These are phyloP conservation scores for Megalops atlanticus DNA, from an alignment of 2,113 vertebrate species.

Conservation along the genomic window DNA sequence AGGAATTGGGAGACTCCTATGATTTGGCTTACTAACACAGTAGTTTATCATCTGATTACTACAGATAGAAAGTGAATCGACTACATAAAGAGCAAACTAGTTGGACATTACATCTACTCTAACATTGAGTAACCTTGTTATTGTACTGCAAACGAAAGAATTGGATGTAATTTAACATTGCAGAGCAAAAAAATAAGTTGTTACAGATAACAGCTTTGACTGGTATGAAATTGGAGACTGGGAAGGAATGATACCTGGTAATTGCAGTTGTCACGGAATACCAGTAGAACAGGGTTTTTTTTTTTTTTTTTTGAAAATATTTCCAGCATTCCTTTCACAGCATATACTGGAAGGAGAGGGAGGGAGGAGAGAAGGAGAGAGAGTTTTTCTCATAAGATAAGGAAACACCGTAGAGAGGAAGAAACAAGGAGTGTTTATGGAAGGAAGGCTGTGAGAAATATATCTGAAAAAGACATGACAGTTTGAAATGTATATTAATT, in stretches of 20 bases:
- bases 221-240: background rate
- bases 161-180: background rate
- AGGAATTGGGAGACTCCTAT: too few relatives aligned
- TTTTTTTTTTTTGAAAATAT: background rate
- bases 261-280: background rate
- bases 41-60: too few relatives aligned
- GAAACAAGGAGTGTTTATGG: background rate
- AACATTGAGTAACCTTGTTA: background rate
- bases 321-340: conserved; percentile 9
- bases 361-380: background rate
- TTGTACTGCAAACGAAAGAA: background rate
- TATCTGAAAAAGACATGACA: background rate
- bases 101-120: background rate
- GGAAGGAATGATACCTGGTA: background rate
- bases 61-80: too few relatives aligned
- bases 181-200: background rate
- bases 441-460: background rate
- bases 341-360: background rate
- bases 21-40: too few relatives aligned
- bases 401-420: background rate
- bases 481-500: background rate
- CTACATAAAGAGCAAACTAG: background rate
- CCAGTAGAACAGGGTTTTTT: conserved; percentile 3
- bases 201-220: background rate
- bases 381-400: background rate